Evolutionary conservation across 2,888 invertebrate genomes (phyloP).

Genomic region (Helicoverpa assulta): DNA sequence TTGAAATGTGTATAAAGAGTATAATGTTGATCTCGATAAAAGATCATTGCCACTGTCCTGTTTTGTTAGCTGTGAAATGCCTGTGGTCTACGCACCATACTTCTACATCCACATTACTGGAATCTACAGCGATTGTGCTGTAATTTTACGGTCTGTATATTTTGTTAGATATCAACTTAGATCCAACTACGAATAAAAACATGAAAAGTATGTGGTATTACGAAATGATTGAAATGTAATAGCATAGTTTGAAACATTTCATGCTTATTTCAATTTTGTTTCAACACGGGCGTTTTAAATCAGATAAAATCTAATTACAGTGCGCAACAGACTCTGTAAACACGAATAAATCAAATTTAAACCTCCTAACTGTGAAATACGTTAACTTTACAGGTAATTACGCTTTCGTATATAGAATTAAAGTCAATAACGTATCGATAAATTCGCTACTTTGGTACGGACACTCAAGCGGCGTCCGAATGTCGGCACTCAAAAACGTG

Average conservation of each 20-base stretch:
- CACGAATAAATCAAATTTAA: slow-evolving; percentile 54
- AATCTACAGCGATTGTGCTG: slow-evolving; percentile 42
- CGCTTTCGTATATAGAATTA: slow-evolving; percentile 66
- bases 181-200: slow-evolving; percentile 50
- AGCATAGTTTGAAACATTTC: slow-evolving; percentile 48
- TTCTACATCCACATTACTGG: slow-evolving; percentile 48
- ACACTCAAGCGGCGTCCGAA: slow-evolving; percentile 66
- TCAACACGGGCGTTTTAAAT: slow-evolving; percentile 46
- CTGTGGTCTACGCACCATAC: slow-evolving; percentile 39
- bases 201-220: slow-evolving; percentile 50
- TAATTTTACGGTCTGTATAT: slow-evolving; percentile 66
- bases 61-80: slow-evolving; percentile 30
- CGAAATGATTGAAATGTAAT: slow-evolving; percentile 63
- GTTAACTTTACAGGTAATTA: slow-evolving; percentile 64
- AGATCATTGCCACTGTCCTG: slow-evolving; percentile 42
- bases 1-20: slow-evolving; percentile 31
- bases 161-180: slow-evolving; percentile 50
- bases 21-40: slow-evolving; percentile 40
- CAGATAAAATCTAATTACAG: slow-evolving; percentile 61
- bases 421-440: slow-evolving; percentile 70
- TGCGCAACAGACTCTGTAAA: slow-evolving; percentile 55
- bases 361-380: slow-evolving; percentile 57
- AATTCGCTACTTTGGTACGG: slow-evolving; percentile 65
- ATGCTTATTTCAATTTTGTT: slow-evolving; percentile 52
- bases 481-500: slow-evolving; percentile 73